Percentiles rank a stretch among this genome's conserved stretches.
phyloP scores from a whole-genome alignment of 2,888 invertebrate species.

The Limnephilus auricula region DNA sequence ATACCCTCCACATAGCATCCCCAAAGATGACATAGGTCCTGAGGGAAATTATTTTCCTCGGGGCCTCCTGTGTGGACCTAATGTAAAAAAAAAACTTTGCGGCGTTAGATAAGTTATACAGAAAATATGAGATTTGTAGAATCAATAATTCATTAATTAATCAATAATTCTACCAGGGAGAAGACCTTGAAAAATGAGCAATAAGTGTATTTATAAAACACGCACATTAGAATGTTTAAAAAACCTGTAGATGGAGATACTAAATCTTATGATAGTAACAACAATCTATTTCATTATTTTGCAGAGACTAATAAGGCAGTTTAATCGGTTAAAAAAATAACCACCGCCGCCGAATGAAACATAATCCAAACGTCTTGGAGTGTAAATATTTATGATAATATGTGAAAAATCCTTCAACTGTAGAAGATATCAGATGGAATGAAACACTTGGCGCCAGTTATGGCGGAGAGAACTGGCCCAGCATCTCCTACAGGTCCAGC shows the following conservation, averaged over 20 bases:
- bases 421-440: background rate
- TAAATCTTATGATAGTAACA: background rate
- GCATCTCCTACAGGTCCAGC: constrained; percentile 11
- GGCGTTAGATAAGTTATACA: background rate
- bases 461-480: constrained; percentile 11
- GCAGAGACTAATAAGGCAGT: background rate
- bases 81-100: too few species aligned
- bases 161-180: background rate
- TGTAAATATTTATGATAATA: constrained; percentile 35
- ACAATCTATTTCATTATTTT: background rate
- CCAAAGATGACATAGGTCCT: too few species aligned
- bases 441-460: constrained; percentile 35
- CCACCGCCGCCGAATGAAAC: constrained; percentile 8
- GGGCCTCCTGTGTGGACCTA: too few species aligned
- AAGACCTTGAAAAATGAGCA: background rate
- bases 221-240: background rate
- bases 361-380: constrained; percentile 16
- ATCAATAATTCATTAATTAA: background rate
- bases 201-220: background rate
- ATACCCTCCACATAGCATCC: too few species aligned
- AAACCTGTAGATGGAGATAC: background rate
- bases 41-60: too few species aligned
- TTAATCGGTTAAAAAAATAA: constrained; percentile 8
- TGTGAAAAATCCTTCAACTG: constrained; percentile 42
- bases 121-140: background rate